phyloP scores from a whole-genome alignment of 2,113 vertebrate species.

The Myodes glareolus region DNA sequence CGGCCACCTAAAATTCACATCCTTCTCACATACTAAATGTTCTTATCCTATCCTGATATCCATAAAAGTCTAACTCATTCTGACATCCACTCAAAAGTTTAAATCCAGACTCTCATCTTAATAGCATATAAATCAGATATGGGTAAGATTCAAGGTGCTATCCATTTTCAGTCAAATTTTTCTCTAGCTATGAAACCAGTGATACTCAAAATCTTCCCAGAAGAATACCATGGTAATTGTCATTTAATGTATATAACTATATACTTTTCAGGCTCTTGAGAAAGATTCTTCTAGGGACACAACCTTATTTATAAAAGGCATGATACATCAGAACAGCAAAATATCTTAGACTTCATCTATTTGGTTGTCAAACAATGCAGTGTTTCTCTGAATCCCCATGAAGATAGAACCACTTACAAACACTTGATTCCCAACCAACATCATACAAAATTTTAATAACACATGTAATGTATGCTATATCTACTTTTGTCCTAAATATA shows the following conservation, averaged over 20 bases:
- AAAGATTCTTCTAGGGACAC: background rate
- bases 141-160: background rate
- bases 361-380: background rate
- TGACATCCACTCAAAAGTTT: background rate
- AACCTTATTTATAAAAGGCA: conserved; percentile 24
- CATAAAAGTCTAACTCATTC: background rate
- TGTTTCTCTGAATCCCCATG: background rate
- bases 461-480: background rate
- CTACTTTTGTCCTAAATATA: background rate
- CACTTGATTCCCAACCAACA: background rate
- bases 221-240: conserved; percentile 32
- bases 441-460: conserved; percentile 13
- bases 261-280: background rate
- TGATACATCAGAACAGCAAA: background rate
- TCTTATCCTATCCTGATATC: background rate
- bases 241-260: background rate
- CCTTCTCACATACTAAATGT: background rate
- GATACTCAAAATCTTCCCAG: background rate
- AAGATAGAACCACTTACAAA: background rate
- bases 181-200: background rate
- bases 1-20: background rate
- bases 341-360: background rate
- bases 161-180: background rate
- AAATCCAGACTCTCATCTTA: background rate
- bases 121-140: background rate